Evolutionary conservation across 92 coral and sea anemone genomes (phyloP).

Genomic region (Phenganax subtilis): DNA sequence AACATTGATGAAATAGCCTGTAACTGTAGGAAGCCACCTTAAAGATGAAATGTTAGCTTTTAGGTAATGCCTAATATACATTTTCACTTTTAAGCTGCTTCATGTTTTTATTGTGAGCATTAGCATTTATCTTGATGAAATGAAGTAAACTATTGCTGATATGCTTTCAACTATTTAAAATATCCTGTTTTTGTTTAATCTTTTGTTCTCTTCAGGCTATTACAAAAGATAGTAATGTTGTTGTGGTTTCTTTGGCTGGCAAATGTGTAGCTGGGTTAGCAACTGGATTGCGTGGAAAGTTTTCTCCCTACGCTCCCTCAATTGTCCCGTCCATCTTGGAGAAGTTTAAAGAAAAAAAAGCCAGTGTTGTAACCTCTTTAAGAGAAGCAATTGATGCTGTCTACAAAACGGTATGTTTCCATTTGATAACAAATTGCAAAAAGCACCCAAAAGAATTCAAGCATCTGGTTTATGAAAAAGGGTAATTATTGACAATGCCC

Average conservation of each 20-base stretch:
- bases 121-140: too few relatives aligned
- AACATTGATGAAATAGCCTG: too few relatives aligned
- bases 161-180: background rate
- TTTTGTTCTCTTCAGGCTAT: constrained; percentile 51
- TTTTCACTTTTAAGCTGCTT: too few relatives aligned
- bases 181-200: background rate
- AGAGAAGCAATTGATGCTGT: constrained; percentile 92
- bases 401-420: constrained; percentile 58
- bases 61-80: too few relatives aligned
- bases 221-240: constrained; percentile 83
- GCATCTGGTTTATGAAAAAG: too few relatives aligned
- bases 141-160: too few relatives aligned
- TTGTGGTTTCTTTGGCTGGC: constrained; percentile 90
- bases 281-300: constrained; percentile 83
- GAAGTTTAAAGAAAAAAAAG: constrained; percentile 93
- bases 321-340: constrained; percentile 67
- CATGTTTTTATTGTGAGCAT: too few relatives aligned
- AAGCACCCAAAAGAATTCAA: background rate
- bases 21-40: too few relatives aligned
- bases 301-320: constrained; percentile 68
- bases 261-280: constrained; percentile 72
- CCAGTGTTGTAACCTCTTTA: constrained; percentile 76
- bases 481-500: too few relatives aligned
- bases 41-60: too few relatives aligned
- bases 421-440: background rate